These are phyloP conservation scores for Temnothorax ravouxi DNA, from an alignment of 2,888 invertebrate genomes.

Conservation along the genomic window DNA sequence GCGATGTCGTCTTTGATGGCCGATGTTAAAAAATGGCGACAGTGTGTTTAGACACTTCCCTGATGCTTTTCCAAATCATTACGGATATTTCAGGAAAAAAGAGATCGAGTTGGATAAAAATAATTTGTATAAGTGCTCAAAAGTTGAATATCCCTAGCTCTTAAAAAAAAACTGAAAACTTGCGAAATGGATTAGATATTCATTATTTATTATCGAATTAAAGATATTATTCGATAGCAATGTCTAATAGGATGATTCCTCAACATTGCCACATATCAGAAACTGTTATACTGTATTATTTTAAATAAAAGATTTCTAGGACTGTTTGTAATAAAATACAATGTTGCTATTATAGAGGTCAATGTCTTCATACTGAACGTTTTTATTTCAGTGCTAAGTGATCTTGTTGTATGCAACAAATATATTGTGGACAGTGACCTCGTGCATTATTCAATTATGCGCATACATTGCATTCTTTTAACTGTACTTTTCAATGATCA, in stretches of 20 bases:
- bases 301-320: background rate
- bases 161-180: background rate
- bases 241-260: background rate
- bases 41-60: background rate
- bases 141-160: background rate
- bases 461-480: conserved; percentile 57
- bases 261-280: background rate
- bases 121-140: background rate
- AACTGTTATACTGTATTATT: background rate
- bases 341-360: background rate
- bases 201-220: background rate
- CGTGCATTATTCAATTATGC: conserved; percentile 66
- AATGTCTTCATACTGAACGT: conserved; percentile 13
- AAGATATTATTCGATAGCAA: background rate
- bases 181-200: background rate
- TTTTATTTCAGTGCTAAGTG: conserved; percentile 59
- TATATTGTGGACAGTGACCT: conserved; percentile 66
- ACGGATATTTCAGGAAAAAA: background rate
- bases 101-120: background rate
- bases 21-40: conserved; percentile 5
- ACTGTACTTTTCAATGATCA: conserved; percentile 43
- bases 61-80: background rate
- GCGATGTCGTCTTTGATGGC: conserved; percentile 26
- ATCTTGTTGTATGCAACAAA: conserved; percentile 66
- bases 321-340: background rate